These are phyloP conservation scores for Colletes latitarsis DNA, from an alignment of 1,140 invertebrate species.

Conservation along the genomic window DNA sequence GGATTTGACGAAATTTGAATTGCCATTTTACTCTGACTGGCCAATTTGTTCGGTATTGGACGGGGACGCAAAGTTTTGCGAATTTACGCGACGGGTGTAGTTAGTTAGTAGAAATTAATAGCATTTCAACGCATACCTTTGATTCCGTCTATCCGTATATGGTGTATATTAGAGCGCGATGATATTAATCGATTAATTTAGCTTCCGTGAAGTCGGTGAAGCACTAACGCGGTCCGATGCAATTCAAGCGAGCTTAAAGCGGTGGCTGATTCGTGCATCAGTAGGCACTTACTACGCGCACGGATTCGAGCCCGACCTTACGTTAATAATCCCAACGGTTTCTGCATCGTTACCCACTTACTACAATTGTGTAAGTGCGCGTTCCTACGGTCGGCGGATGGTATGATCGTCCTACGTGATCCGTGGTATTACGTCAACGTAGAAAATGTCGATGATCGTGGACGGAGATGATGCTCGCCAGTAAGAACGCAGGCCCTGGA, in stretches of 20 bases:
- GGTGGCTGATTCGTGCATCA: slow-evolving; percentile 18
- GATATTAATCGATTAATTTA: slow-evolving; percentile 60
- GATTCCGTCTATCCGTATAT: not conserved
- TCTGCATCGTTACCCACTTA: slow-evolving; percentile 53
- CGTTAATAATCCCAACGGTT: slow-evolving; percentile 53
- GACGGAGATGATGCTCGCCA: too few species aligned
- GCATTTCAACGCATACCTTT: not conserved
- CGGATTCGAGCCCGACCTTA: slow-evolving; percentile 44
- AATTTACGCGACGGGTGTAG: too few species aligned
- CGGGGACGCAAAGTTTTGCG: too few species aligned
- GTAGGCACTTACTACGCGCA: slow-evolving; percentile 22
- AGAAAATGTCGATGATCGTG: slow-evolving; percentile 52
- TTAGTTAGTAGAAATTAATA: not conserved
- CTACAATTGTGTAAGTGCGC: slow-evolving; percentile 30
- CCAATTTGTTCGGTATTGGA: too few species aligned
- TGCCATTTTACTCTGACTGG: too few species aligned
- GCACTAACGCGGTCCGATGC: slow-evolving; percentile 43
- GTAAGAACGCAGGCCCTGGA: too few species aligned
- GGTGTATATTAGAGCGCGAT: slow-evolving; percentile 38
- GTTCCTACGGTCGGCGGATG: slow-evolving; percentile 14
- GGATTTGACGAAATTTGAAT: too few species aligned
- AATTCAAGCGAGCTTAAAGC: slow-evolving; percentile 56
- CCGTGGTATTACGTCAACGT: slow-evolving; percentile 47
- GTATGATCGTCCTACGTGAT: slow-evolving; percentile 52
- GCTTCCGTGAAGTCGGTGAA: slow-evolving; percentile 38